Evolutionary conservation across 2,113 vertebrate genomes (phyloP), one percentile per base, ranked within the genome.

Genomic region (Pipa parva): DNA sequence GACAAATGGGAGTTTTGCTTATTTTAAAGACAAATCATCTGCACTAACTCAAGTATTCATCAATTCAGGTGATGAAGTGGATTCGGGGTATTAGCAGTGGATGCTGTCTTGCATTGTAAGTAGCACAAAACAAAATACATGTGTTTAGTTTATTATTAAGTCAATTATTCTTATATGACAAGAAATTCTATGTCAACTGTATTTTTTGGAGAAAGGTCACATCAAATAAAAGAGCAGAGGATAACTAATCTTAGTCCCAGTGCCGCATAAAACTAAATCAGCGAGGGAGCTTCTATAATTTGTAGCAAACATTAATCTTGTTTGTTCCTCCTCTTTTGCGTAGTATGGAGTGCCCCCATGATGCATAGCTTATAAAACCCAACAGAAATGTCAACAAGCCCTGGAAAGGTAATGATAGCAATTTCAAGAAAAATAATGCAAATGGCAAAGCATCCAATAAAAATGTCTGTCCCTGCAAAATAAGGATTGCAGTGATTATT

Each of bases 11-110:
- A n/a, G 65, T 21, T 55, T 55, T 59, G 46, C 59, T 68, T 68
- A 68, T 68, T 68, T 59, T 59, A 68, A 68, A 68, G 65, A 60
- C 59, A 45, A 59, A 56, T 59, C 56, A 68, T 68, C 56, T 68
- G 65, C 59, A 68, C 59, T 51, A 52, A 59, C 59, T 68, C 65
- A 68, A 27, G 56, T 26, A 68, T 68, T 68, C 55, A 60, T 68
- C 65, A 52, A 45, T 51, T 68, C 65, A 68, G 51, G 2, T 68
- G 45, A 68, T 59, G 56, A 24, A 27, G 26, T 58, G 26, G 63
- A 58, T 58, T n/a, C 46, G 18, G 63, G 27, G 27, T 59, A 68
- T 52, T 46, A 59, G 39, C 51, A 68, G 31, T 51, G 46, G 65
- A 46, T 45, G 51, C 37, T 68, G 59, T 51, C 56, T 68, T 59